These are phyloP conservation scores for Nothoprocta perdicaria DNA, from an alignment of 2,113 vertebrate species.

Conservation along the genomic window DNA sequence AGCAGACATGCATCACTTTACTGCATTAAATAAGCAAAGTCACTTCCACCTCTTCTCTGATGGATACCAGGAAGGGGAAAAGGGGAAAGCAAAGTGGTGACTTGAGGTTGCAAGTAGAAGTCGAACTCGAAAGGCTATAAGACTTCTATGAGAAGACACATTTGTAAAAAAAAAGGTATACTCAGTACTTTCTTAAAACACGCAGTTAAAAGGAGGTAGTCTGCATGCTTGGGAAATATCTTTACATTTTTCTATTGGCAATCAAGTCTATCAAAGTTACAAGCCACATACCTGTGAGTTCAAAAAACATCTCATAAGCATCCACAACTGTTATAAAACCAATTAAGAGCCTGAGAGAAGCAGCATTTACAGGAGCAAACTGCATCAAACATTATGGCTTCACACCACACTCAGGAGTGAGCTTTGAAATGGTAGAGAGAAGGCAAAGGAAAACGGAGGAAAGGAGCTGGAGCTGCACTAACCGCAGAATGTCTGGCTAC, in stretches of 20 bases:
- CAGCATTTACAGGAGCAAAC: not conserved
- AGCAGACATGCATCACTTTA: conserved; percentile 9
- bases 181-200: not conserved
- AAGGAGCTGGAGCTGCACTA: not conserved
- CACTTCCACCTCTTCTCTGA: conserved; percentile 53
- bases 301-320: not conserved
- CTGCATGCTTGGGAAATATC: not conserved
- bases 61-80: not conserved
- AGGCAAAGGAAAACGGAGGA: not conserved
- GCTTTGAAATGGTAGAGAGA: not conserved
- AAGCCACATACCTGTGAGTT: not conserved
- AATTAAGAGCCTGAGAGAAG: not conserved
- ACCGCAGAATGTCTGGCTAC: not conserved
- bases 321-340: not conserved
- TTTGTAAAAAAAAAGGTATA: not conserved
- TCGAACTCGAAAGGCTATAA: not conserved
- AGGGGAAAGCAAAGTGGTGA: not conserved
- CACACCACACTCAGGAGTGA: not conserved
- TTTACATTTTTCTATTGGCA: not conserved
- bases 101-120: not conserved
- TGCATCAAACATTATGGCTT: not conserved
- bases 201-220: not conserved
- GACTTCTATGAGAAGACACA: not conserved
- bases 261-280: not conserved
- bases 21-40: conserved; percentile 38